Conservation (phyloP, 2,113 vertebrate genomes). For the Poicephalus meyeri region DNA sequence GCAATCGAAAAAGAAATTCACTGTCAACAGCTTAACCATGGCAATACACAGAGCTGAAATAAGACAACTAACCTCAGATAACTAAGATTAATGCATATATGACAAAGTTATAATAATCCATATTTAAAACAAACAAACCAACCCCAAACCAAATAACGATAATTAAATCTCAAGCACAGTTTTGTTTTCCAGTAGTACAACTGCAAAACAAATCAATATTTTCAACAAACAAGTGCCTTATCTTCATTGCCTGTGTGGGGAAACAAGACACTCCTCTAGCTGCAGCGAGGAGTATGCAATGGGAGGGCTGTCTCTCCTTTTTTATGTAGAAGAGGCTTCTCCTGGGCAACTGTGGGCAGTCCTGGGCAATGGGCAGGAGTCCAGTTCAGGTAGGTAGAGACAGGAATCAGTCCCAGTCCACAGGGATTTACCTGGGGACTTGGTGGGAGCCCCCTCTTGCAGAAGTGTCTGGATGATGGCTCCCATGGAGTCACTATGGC, state of each 20-base stretch:
- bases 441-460: not conserved
- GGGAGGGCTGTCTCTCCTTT: not conserved
- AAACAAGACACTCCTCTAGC: not conserved
- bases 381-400: not conserved
- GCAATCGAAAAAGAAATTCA: slow-evolving; percentile 17
- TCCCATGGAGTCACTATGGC: not conserved
- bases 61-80: slow-evolving; percentile 30
- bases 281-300: not conserved
- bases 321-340: not conserved
- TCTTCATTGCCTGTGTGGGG: not conserved
- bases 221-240: slow-evolving; percentile 31
- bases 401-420: not conserved
- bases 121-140: not conserved
- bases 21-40: slow-evolving; percentile 16
- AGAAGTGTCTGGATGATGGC: not conserved
- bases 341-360: not conserved
- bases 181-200: slow-evolving; percentile 38
- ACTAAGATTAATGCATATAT: slow-evolving; percentile 42
- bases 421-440: not conserved
- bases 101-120: not conserved
- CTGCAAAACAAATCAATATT: slow-evolving; percentile 41
- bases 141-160: slow-evolving; percentile 8
- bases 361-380: not conserved
- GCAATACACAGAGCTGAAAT: not conserved
- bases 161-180: slow-evolving; percentile 37